Evolutionary conservation across 2,888 invertebrate genomes (phyloP).

Genomic region (Seira ritae): DNA sequence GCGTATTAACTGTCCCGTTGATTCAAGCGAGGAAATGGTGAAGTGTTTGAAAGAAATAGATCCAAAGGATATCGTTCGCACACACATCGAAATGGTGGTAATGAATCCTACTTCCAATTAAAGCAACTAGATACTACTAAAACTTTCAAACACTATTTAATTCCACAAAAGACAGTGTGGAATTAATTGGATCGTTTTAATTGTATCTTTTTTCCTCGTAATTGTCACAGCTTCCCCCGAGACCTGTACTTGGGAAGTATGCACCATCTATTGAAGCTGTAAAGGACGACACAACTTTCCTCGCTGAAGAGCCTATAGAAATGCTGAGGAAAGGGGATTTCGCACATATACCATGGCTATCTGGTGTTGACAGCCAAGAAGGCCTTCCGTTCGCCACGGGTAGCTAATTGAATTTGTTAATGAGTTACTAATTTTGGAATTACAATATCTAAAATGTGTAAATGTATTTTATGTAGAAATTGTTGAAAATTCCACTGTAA

Average conservation of each 20-base stretch:
- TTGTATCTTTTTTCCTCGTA: not conserved
- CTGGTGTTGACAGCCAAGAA: conserved; percentile 78
- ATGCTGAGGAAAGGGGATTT: conserved; percentile 77
- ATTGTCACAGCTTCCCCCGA: conserved; percentile 49
- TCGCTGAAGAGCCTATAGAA: conserved; percentile 76
- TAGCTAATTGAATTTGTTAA: not conserved
- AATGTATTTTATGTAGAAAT: conserved; percentile 58
- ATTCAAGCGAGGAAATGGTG: conserved; percentile 48
- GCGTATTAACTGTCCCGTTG: conserved; percentile 60
- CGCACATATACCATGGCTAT: conserved; percentile 77
- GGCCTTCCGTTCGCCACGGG: conserved; percentile 73
- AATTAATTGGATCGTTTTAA: not conserved
- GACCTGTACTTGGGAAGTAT: conserved; percentile 56
- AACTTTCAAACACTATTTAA: not conserved
- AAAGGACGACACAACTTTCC: conserved; percentile 77
- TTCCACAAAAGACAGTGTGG: not conserved
- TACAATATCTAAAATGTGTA: too few relatives aligned
- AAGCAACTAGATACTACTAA: too few relatives aligned
- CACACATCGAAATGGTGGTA: conserved; percentile 66
- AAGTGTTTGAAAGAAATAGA: conserved; percentile 60
- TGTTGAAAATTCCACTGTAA: conserved; percentile 50
- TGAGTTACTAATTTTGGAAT: not conserved
- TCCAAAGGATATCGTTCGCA: conserved; percentile 58
- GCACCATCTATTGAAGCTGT: conserved; percentile 62
- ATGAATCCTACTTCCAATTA: not conserved